These are phyloP conservation scores for Limnodromus scolopaceus DNA, from an alignment of 2,797 vertebrate genomes.

Conservation along the genomic window DNA sequence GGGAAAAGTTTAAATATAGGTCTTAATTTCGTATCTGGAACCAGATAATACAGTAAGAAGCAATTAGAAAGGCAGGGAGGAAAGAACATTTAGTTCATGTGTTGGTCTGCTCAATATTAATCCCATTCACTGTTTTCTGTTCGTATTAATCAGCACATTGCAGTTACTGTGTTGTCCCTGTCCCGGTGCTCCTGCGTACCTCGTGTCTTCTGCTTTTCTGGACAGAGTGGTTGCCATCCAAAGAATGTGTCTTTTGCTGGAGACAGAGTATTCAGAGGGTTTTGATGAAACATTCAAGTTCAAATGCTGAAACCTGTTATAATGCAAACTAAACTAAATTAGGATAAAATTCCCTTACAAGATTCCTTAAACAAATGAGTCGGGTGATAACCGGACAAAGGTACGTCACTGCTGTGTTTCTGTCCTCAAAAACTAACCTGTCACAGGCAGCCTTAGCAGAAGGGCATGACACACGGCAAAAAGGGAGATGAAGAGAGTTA, in stretches of 20 bases:
- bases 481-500: background rate
- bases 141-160: background rate
- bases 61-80: background rate
- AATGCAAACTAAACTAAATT: background rate
- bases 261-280: accelerated
- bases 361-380: background rate
- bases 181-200: background rate
- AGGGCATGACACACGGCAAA: background rate
- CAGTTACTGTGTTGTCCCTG: background rate
- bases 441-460: background rate
- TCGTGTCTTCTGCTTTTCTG: background rate
- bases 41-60: background rate
- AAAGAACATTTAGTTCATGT: background rate
- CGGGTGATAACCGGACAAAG: background rate
- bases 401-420: background rate
- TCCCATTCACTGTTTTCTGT: background rate
- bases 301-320: background rate
- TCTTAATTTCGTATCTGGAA: background rate
- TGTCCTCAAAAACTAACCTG: background rate
- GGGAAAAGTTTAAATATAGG: background rate
- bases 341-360: background rate
- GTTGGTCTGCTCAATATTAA: background rate
- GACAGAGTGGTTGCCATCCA: background rate
- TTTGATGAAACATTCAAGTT: background rate
- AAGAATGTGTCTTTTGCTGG: background rate